Evolutionary conservation across 2,797 vertebrate species (phyloP).

Genomic region (Sebastes diaconus): DNA sequence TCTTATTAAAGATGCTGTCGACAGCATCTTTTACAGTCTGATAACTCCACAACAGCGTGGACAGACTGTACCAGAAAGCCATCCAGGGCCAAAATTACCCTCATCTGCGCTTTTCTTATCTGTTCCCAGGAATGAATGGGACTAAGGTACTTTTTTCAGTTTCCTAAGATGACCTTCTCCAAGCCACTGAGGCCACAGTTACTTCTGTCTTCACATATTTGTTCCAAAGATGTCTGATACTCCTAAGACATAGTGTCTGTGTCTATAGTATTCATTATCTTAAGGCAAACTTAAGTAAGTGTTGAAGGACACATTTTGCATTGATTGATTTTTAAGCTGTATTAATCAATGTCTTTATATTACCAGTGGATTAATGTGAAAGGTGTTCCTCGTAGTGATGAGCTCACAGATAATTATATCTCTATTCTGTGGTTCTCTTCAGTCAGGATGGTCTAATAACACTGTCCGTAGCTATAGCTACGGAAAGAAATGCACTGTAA

Average conservation of each 20-base stretch:
- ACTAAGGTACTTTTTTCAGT: conserved; percentile 4
- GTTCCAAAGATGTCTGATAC: neutral
- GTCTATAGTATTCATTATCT: neutral
- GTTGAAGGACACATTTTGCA: neutral
- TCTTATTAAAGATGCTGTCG: conserved; percentile 31
- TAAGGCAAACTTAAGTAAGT: neutral
- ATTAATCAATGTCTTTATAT: neutral
- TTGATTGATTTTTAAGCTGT: neutral
- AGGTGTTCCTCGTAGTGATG: neutral
- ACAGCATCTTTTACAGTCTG: conserved; percentile 43
- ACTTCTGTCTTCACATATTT: conserved; percentile 8
- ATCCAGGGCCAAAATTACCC: conserved; percentile 23
- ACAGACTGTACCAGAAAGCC: conserved; percentile 11
- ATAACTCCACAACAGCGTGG: conserved; percentile 23
- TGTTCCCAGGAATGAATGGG: conserved; percentile 11
- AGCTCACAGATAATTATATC: neutral
- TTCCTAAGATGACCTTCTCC: conserved; percentile 20
- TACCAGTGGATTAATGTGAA: neutral
- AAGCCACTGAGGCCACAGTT: neutral
- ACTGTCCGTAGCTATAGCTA: too few relatives aligned
- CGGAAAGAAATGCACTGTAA: too few relatives aligned
- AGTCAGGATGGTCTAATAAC: neutral
- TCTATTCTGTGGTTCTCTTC: neutral
- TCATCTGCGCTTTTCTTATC: conserved; percentile 41
- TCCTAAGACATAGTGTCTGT: neutral